phyloP scores from a whole-genome alignment of 2,888 invertebrate species.

The Eulithis prunata region DNA sequence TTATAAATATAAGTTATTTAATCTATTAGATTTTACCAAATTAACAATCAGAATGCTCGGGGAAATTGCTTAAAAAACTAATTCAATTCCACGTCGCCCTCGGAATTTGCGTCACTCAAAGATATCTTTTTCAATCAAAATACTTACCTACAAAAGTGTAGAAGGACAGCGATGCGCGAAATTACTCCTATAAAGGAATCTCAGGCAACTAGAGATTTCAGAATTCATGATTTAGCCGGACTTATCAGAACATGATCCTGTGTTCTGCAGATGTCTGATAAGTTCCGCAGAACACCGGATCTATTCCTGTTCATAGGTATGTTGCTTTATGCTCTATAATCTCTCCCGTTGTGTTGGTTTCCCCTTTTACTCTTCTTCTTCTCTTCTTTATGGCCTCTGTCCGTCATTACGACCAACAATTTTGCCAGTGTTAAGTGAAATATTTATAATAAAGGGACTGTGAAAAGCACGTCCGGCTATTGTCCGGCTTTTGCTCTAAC shows the following conservation, averaged over 20 bases:
- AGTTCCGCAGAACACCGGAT: too few species aligned
- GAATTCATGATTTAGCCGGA: not conserved
- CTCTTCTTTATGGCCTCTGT: too few species aligned
- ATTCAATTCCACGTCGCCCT: conserved; percentile 16
- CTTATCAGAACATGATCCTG: not conserved
- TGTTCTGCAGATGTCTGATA: too few species aligned
- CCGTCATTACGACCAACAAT: too few species aligned
- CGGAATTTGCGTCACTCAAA: conserved; percentile 24
- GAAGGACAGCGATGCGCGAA: conserved; percentile 34
- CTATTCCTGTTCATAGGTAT: too few species aligned
- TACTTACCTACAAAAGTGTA: conserved; percentile 27
- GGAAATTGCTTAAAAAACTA: conserved; percentile 19
- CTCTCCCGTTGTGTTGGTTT: too few species aligned
- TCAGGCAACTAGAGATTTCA: conserved; percentile 12
- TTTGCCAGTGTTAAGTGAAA: too few species aligned
- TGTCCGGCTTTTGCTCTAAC: conserved; percentile 1
- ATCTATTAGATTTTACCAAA: not conserved
- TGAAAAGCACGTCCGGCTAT: not conserved
- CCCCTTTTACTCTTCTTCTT: too few species aligned
- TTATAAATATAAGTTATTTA: too few species aligned
- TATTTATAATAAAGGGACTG: too few species aligned
- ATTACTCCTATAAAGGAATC: conserved; percentile 37
- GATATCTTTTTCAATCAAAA: conserved; percentile 38
- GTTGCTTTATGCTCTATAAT: too few species aligned
- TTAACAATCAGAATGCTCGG: conserved; percentile 13